These are phyloP conservation scores for Thunnus maccoyii DNA, from an alignment of 2,113 vertebrate species.

Conservation along the genomic window DNA sequence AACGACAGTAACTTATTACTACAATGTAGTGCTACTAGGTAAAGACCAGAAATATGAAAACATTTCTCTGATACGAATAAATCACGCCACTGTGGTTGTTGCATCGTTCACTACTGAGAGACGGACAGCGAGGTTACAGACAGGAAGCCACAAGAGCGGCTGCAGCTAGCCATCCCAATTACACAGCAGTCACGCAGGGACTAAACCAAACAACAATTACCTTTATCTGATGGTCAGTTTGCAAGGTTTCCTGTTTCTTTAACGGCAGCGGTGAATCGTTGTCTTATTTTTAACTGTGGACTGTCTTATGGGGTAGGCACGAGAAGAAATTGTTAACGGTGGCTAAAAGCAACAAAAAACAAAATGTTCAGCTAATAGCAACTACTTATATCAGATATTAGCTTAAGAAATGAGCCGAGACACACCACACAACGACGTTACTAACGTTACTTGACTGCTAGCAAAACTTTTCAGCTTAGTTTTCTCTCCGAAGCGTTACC, in stretches of 20 bases:
- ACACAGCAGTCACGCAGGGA: slow-evolving; percentile 37
- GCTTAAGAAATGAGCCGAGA: not conserved
- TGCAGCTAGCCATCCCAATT: slow-evolving; percentile 57
- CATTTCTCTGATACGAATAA: not conserved
- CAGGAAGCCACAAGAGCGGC: slow-evolving; percentile 49
- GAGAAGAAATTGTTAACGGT: not conserved
- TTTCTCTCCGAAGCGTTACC: not conserved
- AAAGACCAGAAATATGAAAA: not conserved
- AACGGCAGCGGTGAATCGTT: not conserved
- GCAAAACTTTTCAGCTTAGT: slow-evolving; percentile 62
- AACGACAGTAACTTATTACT: not conserved
- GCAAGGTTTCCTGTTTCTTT: slow-evolving; percentile 62
- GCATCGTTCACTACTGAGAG: not conserved
- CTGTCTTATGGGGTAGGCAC: not conserved
- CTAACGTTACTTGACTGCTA: not conserved
- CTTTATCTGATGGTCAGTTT: slow-evolving; percentile 63
- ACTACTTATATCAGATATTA: not conserved
- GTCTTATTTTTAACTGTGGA: not conserved
- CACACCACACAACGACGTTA: not conserved
- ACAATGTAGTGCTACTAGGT: too few species aligned
- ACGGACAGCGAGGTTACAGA: slow-evolving; percentile 13
- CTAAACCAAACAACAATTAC: slow-evolving; percentile 63
- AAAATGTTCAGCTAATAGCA: not conserved
- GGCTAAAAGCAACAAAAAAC: not conserved
- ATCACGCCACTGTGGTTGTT: slow-evolving; percentile 3